phyloP scores from a whole-genome alignment of 2,113 vertebrate genomes.

The Tupaia chinensis region DNA sequence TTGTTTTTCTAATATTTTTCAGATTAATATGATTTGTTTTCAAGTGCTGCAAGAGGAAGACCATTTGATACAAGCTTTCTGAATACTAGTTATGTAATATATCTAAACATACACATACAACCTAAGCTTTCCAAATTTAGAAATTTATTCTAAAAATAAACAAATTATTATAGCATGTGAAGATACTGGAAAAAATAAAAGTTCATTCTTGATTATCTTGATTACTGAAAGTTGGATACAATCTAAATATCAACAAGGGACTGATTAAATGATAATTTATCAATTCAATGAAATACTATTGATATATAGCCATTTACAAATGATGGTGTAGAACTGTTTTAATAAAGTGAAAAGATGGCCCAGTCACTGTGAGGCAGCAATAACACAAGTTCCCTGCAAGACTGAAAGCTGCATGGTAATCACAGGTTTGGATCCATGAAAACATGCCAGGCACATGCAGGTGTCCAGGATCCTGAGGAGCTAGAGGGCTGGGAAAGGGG shows the following conservation, averaged over 20 bases:
- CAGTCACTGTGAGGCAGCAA: no score
- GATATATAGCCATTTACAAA: background rate
- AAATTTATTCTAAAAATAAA: background rate
- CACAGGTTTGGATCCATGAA: no score
- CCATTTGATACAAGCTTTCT: background rate
- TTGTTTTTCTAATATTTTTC: background rate
- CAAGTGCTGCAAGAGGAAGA: background rate
- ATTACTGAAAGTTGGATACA: conserved; percentile 20
- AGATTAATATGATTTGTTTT: background rate
- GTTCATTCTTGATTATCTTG: background rate
- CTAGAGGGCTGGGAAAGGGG: no score
- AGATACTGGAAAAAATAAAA: background rate
- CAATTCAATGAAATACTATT: background rate
- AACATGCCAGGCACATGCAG: no score
- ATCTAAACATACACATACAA: background rate
- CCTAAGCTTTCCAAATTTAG: background rate
- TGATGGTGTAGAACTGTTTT: background rate
- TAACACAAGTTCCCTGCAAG: no score
- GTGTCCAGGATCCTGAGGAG: no score
- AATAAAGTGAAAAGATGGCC: background rate
- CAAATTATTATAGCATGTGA: background rate
- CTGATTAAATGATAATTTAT: background rate
- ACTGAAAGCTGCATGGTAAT: no score
- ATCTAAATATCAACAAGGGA: background rate
- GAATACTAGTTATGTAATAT: background rate